Percentiles rank a stretch among this genome's conserved stretches.
These are phyloP conservation scores for Spatula versicolor DNA, from an alignment of 2,797 vertebrate species.

Conservation along the genomic window DNA sequence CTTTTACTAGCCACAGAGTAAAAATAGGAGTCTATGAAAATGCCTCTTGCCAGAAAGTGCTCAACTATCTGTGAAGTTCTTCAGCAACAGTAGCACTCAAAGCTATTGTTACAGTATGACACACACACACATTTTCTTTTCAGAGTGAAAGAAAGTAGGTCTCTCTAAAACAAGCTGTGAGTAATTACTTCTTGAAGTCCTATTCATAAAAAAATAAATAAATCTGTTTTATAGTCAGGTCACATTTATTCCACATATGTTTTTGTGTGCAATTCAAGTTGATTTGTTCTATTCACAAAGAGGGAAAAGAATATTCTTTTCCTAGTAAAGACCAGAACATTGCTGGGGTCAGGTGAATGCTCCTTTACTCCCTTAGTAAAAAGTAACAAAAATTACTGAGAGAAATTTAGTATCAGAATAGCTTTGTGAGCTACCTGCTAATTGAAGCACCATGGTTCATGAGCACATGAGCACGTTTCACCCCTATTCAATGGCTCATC, in stretches of 20 bases:
- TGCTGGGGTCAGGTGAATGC: neutral
- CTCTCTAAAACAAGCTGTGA: conserved; percentile 32
- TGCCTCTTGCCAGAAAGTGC: neutral
- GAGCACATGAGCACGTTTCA: neutral
- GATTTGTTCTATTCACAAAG: conserved; percentile 21
- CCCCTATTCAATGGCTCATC: neutral
- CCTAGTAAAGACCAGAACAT: neutral
- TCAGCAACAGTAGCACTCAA: neutral
- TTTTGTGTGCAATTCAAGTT: conserved; percentile 19
- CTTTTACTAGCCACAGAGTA: neutral
- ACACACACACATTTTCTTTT: conserved; percentile 1
- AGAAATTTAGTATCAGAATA: neutral
- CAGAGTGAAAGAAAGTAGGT: neutral
- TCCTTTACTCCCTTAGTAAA: neutral
- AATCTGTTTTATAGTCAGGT: conserved; percentile 34
- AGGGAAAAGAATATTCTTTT: neutral
- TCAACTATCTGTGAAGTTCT: neutral
- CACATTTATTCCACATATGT: neutral
- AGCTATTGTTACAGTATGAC: neutral
- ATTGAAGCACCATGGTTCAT: neutral
- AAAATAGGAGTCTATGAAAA: neutral
- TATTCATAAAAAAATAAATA: neutral
- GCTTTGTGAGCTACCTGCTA: neutral
- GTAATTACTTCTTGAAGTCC: conserved; percentile 54
- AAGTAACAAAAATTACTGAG: neutral